Conservation (phyloP, 2,888 invertebrate genomes). For the Cataglyphis cursor region DNA sequence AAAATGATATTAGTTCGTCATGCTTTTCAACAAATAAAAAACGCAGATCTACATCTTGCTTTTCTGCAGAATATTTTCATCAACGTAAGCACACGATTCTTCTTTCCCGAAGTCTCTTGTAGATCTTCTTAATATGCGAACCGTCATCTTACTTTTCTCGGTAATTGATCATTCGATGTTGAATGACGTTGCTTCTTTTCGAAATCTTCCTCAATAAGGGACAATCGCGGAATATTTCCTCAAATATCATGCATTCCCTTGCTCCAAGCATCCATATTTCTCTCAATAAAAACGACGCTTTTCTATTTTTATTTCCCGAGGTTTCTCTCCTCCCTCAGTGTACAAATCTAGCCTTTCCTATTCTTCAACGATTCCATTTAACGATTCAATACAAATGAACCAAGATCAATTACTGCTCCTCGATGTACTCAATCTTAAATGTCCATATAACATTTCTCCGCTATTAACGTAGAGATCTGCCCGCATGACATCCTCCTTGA, state of each 20-base stretch:
- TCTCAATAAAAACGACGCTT: not conserved
- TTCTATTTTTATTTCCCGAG: not conserved
- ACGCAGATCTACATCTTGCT: not conserved
- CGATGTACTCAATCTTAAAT: not conserved
- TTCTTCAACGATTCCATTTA: not conserved
- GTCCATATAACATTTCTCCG: not conserved
- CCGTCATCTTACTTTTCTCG: not conserved
- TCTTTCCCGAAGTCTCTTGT: too few species aligned
- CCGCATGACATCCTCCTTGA: not conserved
- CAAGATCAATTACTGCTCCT: not conserved
- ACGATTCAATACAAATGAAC: not conserved
- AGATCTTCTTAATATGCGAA: not conserved
- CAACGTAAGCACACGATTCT: not conserved
- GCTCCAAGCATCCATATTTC: not conserved
- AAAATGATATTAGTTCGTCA: not conserved
- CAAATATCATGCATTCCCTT: not conserved
- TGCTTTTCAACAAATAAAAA: not conserved
- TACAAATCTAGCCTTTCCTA: not conserved
- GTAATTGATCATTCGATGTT: slow-evolving; percentile 14
- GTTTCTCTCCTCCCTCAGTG: not conserved
- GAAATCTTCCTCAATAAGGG: not conserved
- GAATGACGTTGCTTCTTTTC: not conserved
- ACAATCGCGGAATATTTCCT: not conserved
- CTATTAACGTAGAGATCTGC: not conserved
- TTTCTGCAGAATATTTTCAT: not conserved